Evolutionary conservation across 2,888 invertebrate genomes (phyloP), one percentile per base, ranked within the genome.

Genomic region (Kuschelorhynchus macadamiae): DNA sequence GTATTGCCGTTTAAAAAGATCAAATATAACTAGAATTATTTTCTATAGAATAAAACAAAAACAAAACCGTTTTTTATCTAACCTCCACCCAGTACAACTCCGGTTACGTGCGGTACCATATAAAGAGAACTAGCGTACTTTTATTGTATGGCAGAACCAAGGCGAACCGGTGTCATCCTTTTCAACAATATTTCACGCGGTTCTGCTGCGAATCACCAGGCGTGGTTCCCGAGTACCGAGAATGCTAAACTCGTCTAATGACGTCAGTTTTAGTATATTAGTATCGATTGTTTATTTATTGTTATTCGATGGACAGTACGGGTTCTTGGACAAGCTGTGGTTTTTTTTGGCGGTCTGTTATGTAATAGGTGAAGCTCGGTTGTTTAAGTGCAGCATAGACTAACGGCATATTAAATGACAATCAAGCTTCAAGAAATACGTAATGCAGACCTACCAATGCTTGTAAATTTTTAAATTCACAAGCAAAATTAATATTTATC

Each of bases 91-190:
- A 39, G 59, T 55, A 67, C 44, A 33, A 41, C 14, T 36, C 52
- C 53, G 55, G 52, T 56, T 18, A 12, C 21, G 44, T 56, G 47
- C 60, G 67, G 60, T 49, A 60, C 67, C 67, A 61, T 67, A 67
- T 67, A 67, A 60, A 61, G 67, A 36, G 36, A 63, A 55, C 56
- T 57, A 46, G 46, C 56, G 56, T 57, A 56, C 18, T 33, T 57
- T 57, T 46, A 57, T 57, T 57, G 18, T 44, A 32, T 12, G 17
- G 30, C 8, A 25, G 50, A 53, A 16, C 63, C 78, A 78, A 78
- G 78, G 78, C 74, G 70, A 77, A 73, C 78, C 60, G 73, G 78
- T 78, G 76, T 78, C 78, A 77, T 78, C 78, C 70, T 75, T 72
- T 73, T 72, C 70, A 67, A 74, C 72, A 73, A 70, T 68, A 63